These are phyloP conservation scores for Mesoclemmys tuberculata DNA, from an alignment of 2,113 vertebrate species.

Conservation along the genomic window DNA sequence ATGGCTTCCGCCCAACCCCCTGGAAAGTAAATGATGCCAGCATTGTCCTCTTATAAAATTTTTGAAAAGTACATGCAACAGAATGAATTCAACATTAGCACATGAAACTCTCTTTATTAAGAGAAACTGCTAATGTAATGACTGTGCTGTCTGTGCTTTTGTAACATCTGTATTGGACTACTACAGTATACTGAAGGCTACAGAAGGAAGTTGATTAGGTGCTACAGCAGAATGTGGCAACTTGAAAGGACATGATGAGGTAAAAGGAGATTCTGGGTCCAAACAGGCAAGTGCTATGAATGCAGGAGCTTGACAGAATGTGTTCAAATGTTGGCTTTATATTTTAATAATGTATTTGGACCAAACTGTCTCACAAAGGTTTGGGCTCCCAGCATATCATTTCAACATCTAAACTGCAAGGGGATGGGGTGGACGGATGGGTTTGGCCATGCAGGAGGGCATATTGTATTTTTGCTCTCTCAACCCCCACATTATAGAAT, in stretches of 20 bases:
- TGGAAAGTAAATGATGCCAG: neutral
- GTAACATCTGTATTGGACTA: neutral
- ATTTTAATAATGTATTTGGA: neutral
- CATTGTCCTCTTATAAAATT: neutral
- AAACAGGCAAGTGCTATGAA: no score
- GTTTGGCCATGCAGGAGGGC: neutral
- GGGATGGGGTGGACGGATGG: neutral
- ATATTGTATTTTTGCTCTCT: fast-evolving
- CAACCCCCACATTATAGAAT: neutral
- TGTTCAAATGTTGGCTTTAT: neutral
- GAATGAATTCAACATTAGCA: neutral
- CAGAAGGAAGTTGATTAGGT: neutral
- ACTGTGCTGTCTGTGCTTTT: neutral
- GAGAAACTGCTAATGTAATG: neutral
- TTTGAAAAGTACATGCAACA: neutral
- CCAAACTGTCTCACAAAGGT: neutral
- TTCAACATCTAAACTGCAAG: neutral
- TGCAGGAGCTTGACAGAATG: neutral
- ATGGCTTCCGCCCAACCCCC: neutral
- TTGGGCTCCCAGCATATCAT: neutral
- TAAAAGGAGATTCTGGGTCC: neutral
- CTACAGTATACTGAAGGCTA: neutral
- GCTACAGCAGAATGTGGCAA: neutral
- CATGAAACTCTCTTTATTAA: no score
- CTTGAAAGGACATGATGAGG: neutral